Evolutionary conservation across 2,797 vertebrate species (phyloP).

Genomic region (Semotilus atromaculatus): DNA sequence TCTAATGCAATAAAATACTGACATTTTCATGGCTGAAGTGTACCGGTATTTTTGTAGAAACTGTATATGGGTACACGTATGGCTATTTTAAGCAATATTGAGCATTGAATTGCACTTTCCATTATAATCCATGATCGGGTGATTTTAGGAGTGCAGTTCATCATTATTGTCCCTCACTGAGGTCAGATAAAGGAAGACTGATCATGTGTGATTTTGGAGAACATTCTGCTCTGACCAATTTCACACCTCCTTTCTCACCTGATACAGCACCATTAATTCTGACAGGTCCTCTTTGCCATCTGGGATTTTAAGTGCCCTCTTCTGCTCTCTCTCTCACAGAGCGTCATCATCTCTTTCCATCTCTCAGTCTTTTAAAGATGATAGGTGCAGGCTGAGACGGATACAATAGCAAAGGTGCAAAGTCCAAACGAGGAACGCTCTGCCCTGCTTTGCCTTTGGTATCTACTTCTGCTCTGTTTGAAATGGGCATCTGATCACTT

Average conservation of each 20-base stretch:
- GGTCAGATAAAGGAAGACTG: conserved; percentile 46
- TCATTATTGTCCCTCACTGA: conserved; percentile 33
- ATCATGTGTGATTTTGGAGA: conserved; percentile 56
- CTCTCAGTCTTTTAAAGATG: conserved; percentile 24
- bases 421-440: conserved; percentile 36
- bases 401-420: conserved; percentile 17
- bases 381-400: conserved; percentile 20
- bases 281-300: conserved; percentile 79
- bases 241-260: conserved; percentile 79
- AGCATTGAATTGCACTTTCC: neutral
- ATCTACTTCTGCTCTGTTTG: conserved; percentile 6
- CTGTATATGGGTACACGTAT: neutral
- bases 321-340: conserved; percentile 59
- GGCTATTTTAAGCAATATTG: neutral
- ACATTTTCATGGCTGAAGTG: neutral
- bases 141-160: conserved; percentile 32
- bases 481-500: neutral
- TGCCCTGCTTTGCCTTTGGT: conserved; percentile 14
- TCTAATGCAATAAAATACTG: neutral
- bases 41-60: neutral
- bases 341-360: conserved; percentile 40
- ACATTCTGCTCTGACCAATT: conserved; percentile 77
- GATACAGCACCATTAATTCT: conserved; percentile 84
- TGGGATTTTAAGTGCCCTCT: conserved; percentile 76
- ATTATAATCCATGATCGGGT: conserved; percentile 27